A percentile compares a stretch with the other conserved stretches of the same genome.
phyloP scores from a whole-genome alignment of 2,797 vertebrate species.

The Anableps anableps region DNA sequence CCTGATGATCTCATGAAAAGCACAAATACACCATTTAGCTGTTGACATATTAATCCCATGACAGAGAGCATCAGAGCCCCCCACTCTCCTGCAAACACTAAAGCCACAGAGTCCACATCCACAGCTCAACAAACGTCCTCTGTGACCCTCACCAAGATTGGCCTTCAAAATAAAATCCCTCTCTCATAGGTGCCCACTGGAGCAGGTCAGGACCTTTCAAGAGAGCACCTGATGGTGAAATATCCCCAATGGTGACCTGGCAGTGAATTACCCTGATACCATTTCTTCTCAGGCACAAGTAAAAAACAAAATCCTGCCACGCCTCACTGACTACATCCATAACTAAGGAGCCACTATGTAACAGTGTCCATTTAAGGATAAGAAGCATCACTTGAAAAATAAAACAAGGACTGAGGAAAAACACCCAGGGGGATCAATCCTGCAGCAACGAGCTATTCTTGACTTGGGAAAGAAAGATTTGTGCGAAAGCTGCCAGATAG shows the following conservation, averaged over 20 bases:
- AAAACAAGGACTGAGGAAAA: constrained; percentile 41
- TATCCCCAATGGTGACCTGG: constrained; percentile 8
- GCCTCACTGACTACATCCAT: constrained; percentile 40
- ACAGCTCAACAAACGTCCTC: constrained; percentile 54
- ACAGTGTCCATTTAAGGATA: constrained; percentile 79
- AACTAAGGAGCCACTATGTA: constrained; percentile 24
- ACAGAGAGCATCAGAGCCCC: constrained; percentile 33
- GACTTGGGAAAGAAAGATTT: constrained; percentile 81
- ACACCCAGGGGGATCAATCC: constrained; percentile 63
- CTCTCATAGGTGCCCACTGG: constrained; percentile 50
- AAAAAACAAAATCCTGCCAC: constrained; percentile 30
- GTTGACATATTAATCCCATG: constrained; percentile 29
- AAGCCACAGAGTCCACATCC: constrained; percentile 49
- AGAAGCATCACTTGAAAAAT: constrained; percentile 46
- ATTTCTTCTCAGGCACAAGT: constrained; percentile 23
- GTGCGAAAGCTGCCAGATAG: constrained; percentile 64
- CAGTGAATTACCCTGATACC: background rate
- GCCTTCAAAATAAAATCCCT: constrained; percentile 65
- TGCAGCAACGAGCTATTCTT: constrained; percentile 75
- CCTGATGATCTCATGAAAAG: constrained; percentile 10
- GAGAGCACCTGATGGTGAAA: constrained; percentile 29
- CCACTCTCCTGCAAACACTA: constrained; percentile 41
- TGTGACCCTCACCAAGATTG: constrained; percentile 34
- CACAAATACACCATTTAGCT: background rate
- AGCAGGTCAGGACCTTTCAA: constrained; percentile 50